phyloP scores from a whole-genome alignment of 30 jellyfish, hydroid and myxozoan species.

The Pelagia noctiluca region DNA sequence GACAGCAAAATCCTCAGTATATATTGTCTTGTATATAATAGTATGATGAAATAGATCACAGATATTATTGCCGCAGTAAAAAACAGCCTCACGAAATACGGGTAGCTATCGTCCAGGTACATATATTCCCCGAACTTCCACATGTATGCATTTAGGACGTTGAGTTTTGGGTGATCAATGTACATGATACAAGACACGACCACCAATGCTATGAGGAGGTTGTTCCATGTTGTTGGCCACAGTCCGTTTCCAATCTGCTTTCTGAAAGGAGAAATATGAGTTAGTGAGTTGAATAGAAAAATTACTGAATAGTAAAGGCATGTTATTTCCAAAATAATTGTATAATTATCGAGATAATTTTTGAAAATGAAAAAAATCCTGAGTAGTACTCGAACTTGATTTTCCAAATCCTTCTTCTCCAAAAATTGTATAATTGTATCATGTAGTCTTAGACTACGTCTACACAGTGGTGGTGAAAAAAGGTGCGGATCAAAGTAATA shows the following conservation, averaged over 20 bases:
- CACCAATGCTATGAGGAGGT: constrained; percentile 78
- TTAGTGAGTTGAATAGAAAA: too few species aligned
- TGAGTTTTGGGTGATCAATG: constrained; percentile 93
- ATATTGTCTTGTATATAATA: constrained; percentile 88
- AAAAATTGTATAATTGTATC: too few species aligned
- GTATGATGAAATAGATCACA: constrained; percentile 78
- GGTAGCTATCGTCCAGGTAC: constrained; percentile 84
- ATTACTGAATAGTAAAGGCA: too few species aligned
- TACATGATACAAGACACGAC: constrained; percentile 74
- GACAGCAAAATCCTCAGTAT: constrained; percentile 82
- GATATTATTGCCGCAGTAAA: constrained; percentile 73
- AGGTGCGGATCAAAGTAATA: too few species aligned
- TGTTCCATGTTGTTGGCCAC: constrained; percentile 98
- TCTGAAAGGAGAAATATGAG: constrained; percentile 34
- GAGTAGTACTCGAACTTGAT: too few species aligned
- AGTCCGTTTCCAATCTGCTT: constrained; percentile 90
- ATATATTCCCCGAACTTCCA: constrained; percentile 85
- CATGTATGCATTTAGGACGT: constrained; percentile 70
- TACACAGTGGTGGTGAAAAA: too few species aligned
- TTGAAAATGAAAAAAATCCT: too few species aligned
- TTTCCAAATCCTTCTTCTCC: too few species aligned
- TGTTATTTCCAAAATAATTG: too few species aligned
- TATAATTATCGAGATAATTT: too few species aligned
- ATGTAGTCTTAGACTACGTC: too few species aligned
- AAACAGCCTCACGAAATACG: constrained; percentile 78